Evolutionary conservation across 2,888 invertebrate genomes (phyloP).

Genomic region (Nebria salina): DNA sequence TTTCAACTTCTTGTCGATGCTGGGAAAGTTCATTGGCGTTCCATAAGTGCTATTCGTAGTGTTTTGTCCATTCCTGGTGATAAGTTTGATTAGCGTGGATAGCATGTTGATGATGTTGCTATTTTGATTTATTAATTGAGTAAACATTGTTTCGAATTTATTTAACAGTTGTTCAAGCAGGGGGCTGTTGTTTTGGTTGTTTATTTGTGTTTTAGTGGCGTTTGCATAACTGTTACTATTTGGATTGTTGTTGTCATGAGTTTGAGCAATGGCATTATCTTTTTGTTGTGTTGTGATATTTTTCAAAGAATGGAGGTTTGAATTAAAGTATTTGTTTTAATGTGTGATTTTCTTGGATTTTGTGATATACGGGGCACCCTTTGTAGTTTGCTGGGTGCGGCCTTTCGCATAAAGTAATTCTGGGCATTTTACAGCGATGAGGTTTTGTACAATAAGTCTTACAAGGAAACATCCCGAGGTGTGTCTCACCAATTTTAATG

Average conservation of each 20-base stretch:
- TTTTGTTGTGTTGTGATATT: no score
- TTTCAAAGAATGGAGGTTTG: no score
- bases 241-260: neutral
- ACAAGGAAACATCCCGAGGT: no score
- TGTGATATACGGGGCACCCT: slow-evolving; percentile 16
- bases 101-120: slow-evolving; percentile 32
- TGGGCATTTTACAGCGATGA: no score
- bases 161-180: slow-evolving; percentile 25
- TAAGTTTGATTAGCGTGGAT: neutral
- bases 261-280: neutral
- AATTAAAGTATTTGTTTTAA: neutral
- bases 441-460: no score
- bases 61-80: slow-evolving; percentile 12
- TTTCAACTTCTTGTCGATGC: slow-evolving; percentile 33
- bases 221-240: slow-evolving; percentile 6
- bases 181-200: neutral
- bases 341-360: slow-evolving; percentile 23
- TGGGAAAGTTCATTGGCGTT: slow-evolving; percentile 36
- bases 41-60: slow-evolving; percentile 33
- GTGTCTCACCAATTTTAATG: no score
- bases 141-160: slow-evolving; percentile 37
- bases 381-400: no score
- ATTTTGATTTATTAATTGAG: slow-evolving; percentile 30
- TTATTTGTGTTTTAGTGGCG: slow-evolving; percentile 8
- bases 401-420: no score